Evolutionary conservation across 92 coral and sea anemone genomes (phyloP), one percentile per base, ranked within the genome.

Genomic region (Zoanthus solanderi): DNA sequence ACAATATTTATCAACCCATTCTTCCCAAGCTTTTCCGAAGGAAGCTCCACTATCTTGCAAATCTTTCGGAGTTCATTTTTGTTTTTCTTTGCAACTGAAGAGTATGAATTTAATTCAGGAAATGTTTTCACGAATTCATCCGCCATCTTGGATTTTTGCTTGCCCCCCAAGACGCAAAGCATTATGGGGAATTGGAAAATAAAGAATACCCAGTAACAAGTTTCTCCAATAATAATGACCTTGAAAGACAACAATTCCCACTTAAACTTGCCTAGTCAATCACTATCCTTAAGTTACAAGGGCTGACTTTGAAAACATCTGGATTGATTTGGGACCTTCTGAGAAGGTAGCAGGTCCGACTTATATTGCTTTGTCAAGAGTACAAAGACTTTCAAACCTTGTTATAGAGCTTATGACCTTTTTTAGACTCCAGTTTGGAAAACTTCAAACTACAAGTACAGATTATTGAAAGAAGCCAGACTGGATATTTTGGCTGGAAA

Each of bases 321-420:
- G 89, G 91, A 14, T 88, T 47, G 91, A 91, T 68, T 88, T 83
- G 54, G 87, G 91, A 0, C 78, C 76, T 30, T 76, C 89, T 69
- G 89, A 91, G 61, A 91, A 78, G 6, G 94, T 63, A 65, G 91
- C 91, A 54, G 87, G 91, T n/a, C 48, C 83, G 42, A 78, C 94
- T 5, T 91, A 91, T 67, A 89, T 88, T 18, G 91, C 92, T 5
- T 61, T 91, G 52, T 83, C 94, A 6, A 77, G 94, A 88, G 94
- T 56, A 34, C 48, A 57, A 13, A 84, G 54, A 1, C 53, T 88
- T 0, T 47, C 84, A 1, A 65, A 91, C 50, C 86, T 88, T 61
- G 86, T 87, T 0, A 87, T 91, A 18, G 88, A 91, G 83, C 88
- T 85, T 0, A 87, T 91, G 91, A 53, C 58, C 29, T 72, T 75